Base-by-base conservation (phyloP, 2,113 vertebrate species). In the Gulo gulo region DNA sequence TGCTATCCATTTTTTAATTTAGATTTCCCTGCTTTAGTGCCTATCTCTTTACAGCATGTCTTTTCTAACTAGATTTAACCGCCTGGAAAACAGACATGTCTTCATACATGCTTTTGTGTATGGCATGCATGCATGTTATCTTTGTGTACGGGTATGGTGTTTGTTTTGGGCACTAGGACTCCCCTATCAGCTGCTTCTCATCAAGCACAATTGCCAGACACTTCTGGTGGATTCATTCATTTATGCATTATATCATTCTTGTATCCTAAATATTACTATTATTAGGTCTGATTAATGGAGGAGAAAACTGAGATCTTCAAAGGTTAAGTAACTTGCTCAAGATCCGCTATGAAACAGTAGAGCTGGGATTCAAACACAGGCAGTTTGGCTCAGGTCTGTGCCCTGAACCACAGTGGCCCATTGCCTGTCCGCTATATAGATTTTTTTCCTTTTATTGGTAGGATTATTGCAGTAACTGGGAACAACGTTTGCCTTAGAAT, bases 271-370 rank as follows among this genome's bases (percentile, higher is more conserved):
- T 31, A 42, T 61, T 86, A 79, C 47, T 86, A 79, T 55, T 86
- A 67, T 23, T 71, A 3, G 92, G 4, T 59, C 55, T 88, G 74
- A 69, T 88, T 96, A 86, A 82, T 15, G 89, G 31, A 88, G 34
- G 55, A 63, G 71, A 8, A 93, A 95, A 96, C 29, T 45, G 23
- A 93, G 59, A 92, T 76, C 8, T 20, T 92, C 57, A 95, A 87
- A 88, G 29, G 10, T 69, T 67, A 86, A 86, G 45, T 59, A 93
- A 91, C 20, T 86, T 82, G 14, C 23, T 31, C 34, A 80, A 94
- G 31, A 7, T 61, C 24, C 83, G 24, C 14, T 50, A 50, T 20
- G 11, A 86, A 88, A 23, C 21, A 31, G 5, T 65, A 67, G 31
- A 67, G 4, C 6, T 96, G 16, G 5, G 34, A 80, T 65, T 89